A percentile compares a stretch with the other conserved stretches of the same genome.
phyloP scores from a whole-genome alignment of 2,888 invertebrate species.

The Nomada lathburiana region DNA sequence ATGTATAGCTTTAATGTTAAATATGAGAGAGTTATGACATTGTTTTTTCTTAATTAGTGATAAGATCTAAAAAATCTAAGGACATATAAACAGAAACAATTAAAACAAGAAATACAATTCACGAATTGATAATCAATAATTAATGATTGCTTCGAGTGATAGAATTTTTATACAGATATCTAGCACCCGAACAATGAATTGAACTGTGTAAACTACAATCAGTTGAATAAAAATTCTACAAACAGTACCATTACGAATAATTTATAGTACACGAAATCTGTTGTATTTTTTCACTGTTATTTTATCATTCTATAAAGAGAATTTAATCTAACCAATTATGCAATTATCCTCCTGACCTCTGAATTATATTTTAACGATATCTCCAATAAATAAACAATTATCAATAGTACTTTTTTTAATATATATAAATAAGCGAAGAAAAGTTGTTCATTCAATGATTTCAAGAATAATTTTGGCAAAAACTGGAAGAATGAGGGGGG shows the following conservation, averaged over 20 bases:
- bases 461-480: background rate
- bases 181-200: background rate
- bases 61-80: background rate
- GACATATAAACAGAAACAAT: background rate
- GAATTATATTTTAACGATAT: background rate
- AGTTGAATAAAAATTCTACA: background rate
- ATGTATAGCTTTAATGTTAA: background rate
- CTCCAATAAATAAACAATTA: background rate
- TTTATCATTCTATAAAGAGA: slow-evolving; percentile 48
- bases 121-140: background rate
- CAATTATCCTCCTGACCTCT: background rate
- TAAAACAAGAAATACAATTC: background rate
- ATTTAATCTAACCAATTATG: slow-evolving; percentile 12
- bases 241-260: background rate
- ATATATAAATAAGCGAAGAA: background rate
- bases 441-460: background rate
- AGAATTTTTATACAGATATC: slow-evolving; percentile 6
- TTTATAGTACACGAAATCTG: background rate
- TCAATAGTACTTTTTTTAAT: background rate
- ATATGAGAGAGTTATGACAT: background rate
- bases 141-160: background rate
- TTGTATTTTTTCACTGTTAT: slow-evolving; percentile 18
- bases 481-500: background rate
- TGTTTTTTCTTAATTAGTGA: slow-evolving; percentile 9
- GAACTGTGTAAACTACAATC: background rate